Base-by-base conservation (phyloP, 53 echinoderm and acorn worm species). In the Temnopleurus reevesii region DNA sequence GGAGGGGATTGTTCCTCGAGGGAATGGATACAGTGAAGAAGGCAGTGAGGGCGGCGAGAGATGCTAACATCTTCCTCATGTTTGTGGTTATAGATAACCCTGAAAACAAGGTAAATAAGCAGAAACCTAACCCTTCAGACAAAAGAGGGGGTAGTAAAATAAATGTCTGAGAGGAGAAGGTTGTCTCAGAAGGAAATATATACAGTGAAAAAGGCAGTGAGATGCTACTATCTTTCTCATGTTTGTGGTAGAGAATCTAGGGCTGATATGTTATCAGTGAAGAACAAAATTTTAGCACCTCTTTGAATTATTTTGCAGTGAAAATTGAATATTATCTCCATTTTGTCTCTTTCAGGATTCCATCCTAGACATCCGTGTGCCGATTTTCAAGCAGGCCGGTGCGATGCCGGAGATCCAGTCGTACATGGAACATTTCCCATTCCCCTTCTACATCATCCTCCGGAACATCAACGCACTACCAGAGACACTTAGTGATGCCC, bases 401-500 rank as follows among this genome's bases (percentile, higher is more conserved):
- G 94, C 91, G 23, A 92, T 99, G 64, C 99, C 99, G 4, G 93
- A 99, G 81, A 99, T 99, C 81, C 94, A 87, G 61, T 90, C 96
- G 17, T 99, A 99, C 92, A 99, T 99, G 99, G 99, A 99, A 55
- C 99, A 99, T 46, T 99, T 96, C 81, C 99, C 99, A 0, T 99
- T 99, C 77, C 99, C 99, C 4, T 99, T 99, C 91, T 99, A 99
- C 86, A 99, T 99, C 86, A 92, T 99, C 60, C 79, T 99, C 76
- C 79, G 94, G 18, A 93, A 99, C 89, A 94, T 99, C 86, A 96
- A 92, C 76, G 86, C 96, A 5, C 93, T 99, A 45, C 96, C 99
- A 46, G 92, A 91, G 60, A 94, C 93, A 7, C 91, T 99, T 2
- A 96, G 99, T 76, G 99, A 99, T 84, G 99, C 99, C 65, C 63